These are phyloP conservation scores for Scrobipalpa costella DNA, from an alignment of 2,888 invertebrate genomes.

Conservation along the genomic window DNA sequence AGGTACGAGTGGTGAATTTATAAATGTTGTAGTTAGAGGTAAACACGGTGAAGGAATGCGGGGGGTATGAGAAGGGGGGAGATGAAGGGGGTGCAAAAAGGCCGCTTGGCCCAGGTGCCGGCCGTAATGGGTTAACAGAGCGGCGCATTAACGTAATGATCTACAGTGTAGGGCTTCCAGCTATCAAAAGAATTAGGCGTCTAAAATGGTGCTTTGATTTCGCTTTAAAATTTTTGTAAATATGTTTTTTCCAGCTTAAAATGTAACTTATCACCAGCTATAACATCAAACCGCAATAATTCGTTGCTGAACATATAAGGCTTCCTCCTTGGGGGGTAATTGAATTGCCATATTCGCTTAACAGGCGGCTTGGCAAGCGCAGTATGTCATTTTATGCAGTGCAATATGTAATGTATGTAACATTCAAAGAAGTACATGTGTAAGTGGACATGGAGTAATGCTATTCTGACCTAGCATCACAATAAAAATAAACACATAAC, in stretches of 20 bases:
- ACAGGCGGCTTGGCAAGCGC: too few relatives aligned
- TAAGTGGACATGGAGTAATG: too few relatives aligned
- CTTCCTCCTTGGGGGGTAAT: too few relatives aligned
- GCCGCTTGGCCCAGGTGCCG: slow-evolving; percentile 58
- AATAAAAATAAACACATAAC: background rate
- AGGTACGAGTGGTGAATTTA: slow-evolving; percentile 65
- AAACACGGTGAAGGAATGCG: slow-evolving; percentile 53
- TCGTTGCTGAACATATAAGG: too few relatives aligned
- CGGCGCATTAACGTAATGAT: slow-evolving; percentile 67
- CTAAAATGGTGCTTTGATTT: slow-evolving; percentile 47
- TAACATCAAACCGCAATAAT: too few relatives aligned
- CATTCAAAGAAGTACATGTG: too few relatives aligned
- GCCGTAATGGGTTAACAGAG: slow-evolving; percentile 66
- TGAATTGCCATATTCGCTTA: too few relatives aligned
- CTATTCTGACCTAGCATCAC: background rate
- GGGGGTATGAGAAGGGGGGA: slow-evolving; percentile 42
- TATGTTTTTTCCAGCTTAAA: too few relatives aligned
- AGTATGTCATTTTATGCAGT: too few relatives aligned
- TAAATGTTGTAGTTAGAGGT: slow-evolving; percentile 67
- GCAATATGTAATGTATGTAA: too few relatives aligned
- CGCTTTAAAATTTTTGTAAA: too few relatives aligned
- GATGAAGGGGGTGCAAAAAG: slow-evolving; percentile 54
- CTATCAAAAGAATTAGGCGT: slow-evolving; percentile 38
- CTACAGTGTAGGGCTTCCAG: slow-evolving; percentile 41
- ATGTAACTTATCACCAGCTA: too few relatives aligned